Percentiles rank a stretch among this genome's conserved stretches.
phyloP scores from a whole-genome alignment of 2,113 vertebrate species.

The Prinia subflava region DNA sequence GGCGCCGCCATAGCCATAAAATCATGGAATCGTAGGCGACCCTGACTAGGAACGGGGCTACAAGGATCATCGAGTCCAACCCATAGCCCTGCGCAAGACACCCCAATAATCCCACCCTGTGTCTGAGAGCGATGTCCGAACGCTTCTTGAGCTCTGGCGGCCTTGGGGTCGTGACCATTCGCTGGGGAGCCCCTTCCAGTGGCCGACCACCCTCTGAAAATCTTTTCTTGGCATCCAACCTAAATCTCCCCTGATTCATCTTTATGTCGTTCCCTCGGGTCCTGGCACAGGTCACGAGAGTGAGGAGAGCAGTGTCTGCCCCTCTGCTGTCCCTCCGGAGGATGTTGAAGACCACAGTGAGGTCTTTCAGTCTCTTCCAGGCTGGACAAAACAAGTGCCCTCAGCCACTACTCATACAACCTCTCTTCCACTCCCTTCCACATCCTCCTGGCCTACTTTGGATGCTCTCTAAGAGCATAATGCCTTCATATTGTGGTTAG shows the following conservation, averaged over 20 bases:
- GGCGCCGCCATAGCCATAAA: neutral
- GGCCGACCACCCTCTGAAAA: neutral
- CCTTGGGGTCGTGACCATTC: neutral
- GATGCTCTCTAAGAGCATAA: neutral
- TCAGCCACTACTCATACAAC: neutral
- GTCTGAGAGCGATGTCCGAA: neutral
- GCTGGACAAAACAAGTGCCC: neutral
- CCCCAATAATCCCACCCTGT: fast-evolving
- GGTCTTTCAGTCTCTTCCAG: neutral
- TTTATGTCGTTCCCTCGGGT: neutral
- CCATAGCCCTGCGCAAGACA: neutral
- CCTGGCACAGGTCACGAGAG: neutral
- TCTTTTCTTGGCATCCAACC: neutral
- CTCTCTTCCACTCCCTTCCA: neutral
- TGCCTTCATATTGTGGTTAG: neutral
- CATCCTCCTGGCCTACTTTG: neutral
- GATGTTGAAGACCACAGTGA: neutral
- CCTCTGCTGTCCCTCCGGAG: fast-evolving
- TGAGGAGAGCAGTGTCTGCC: neutral
- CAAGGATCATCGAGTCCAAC: neutral
- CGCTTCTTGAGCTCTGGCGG: neutral
- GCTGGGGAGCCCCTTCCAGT: neutral
- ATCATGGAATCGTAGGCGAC: fast-evolving
- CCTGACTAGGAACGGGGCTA: fast-evolving
- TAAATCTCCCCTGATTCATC: neutral